Evolutionary conservation across 2,113 vertebrate genomes (phyloP).

Genomic region (Phrynocephalus versicolor): DNA sequence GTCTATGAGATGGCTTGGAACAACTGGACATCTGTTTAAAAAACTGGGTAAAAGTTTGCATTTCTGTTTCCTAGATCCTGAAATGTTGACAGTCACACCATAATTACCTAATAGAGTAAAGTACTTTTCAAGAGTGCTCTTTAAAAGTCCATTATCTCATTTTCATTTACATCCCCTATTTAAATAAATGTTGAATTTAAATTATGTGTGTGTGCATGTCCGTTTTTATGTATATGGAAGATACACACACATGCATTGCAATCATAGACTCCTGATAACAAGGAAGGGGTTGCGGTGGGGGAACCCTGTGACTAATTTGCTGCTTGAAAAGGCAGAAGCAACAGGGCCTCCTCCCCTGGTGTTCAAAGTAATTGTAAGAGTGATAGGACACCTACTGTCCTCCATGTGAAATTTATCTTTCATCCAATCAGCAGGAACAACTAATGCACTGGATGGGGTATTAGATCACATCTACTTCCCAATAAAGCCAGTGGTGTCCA

Average conservation of each 20-base stretch:
- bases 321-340: slow-evolving; percentile 58
- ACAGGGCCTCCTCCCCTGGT: slow-evolving; percentile 65
- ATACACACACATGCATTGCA: background rate
- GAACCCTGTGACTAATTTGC: slow-evolving; percentile 58
- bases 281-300: slow-evolving; percentile 57
- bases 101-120: background rate
- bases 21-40: background rate
- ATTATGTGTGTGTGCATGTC: background rate
- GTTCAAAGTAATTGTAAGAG: slow-evolving; percentile 67
- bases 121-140: background rate
- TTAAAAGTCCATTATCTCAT: background rate
- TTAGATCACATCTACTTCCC: slow-evolving; percentile 76
- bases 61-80: background rate
- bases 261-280: slow-evolving; percentile 33
- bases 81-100: background rate
- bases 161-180: background rate
- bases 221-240: background rate
- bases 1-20: too few species aligned
- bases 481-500: slow-evolving; percentile 78
- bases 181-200: background rate
- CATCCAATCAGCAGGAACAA: slow-evolving; percentile 79
- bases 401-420: slow-evolving; percentile 73
- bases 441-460: slow-evolving; percentile 72
- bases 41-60: background rate
- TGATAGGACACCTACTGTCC: slow-evolving; percentile 71